Evolutionary conservation across 1,140 invertebrate species (phyloP), one percentile per base, ranked within the genome.

Genomic region (Myzus persicae): DNA sequence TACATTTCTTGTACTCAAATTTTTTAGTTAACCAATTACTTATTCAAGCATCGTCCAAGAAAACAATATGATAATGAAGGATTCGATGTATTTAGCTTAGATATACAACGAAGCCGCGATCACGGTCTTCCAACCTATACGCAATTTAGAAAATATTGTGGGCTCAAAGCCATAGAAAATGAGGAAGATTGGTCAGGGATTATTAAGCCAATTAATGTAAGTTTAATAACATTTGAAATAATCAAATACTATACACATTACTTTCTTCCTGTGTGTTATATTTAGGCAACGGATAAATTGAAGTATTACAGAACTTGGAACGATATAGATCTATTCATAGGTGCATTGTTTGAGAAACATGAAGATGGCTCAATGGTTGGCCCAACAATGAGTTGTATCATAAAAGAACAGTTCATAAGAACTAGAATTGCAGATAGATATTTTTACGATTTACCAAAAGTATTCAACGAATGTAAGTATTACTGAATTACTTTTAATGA

Each of bases 111-210:
- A 93, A 98, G 98, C 1, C 96, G 99, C 76, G 99, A 99, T 95
- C 98, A 99, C 95, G 98, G 98, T 8, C 95, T 99, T 84, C 97
- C 98, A 1, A 96, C 97, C 3, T 99, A 99, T 95, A 96, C 97
- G 94, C 96, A 97, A 93, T 99, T 97, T 95, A 95, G 98, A 8
- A 95, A 97, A 93, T 96, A 97, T 24, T 99, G 98, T 94, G 97
- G 97, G 5, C 95, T 98, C 2, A 94, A 95, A n/a, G 94, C 94
- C 90, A 96, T 96, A 0, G 95, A 94, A 42, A 95, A 94, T 36
- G 97, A 97, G 94, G 95, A 95, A 4, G 96, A 96, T 93, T 96
- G 97, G 5, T 93, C 95, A 38, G 95, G 96, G 93, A 94, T 96
- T 93, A 96, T 97, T 94, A 95, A 76, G 54, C 90, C 67, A 3